Base-by-base conservation (phyloP, 1,140 invertebrate genomes). In the Cyclina sinensis region DNA sequence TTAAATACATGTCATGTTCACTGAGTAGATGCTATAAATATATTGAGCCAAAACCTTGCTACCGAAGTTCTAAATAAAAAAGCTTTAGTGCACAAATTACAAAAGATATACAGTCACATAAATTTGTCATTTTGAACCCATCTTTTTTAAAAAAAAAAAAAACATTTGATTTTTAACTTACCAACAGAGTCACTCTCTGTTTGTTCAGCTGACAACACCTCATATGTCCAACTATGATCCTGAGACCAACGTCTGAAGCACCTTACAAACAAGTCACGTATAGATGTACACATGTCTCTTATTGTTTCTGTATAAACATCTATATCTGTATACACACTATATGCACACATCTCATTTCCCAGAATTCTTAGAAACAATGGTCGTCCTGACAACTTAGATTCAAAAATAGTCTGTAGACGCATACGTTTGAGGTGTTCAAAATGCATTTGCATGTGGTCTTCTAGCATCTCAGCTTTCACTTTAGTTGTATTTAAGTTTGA, bases 191-290 rank as follows among this genome's bases (percentile, higher is more conserved):
- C 91, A 48, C 86, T 85, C 27, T 91, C 89, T n/a, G 86, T 84
- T 24, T 85, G 46, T 11, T 91, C 89, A 16, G 90, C 88, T 54
- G 89, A 88, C 14, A 90, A 46, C 51, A 89, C 89, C n/a, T 92
- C 91, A 35, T 90, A 91, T 14, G 57, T 86, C 94, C 94, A 95
- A 79, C 93, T 94, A 65, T 93, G 91, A 12, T 94, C 91, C 21
- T 86, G 85, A 0, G 93, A 90, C 94, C 95, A 95, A 5, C 93
- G 89, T 48, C 92, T 91, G 35, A 95, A 88, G 78, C 92, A 91
- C 1, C 86, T 70, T 7, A 88, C 90, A 92, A 92, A 94, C 65
- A 94, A 90, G 24, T 94, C 92, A 32, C 94, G 84, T 59, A 94
- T 89, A 35, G 92, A 92, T 43, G 88, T 90, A 65, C 89, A 89